Base-by-base conservation (phyloP, 1,140 invertebrate species). In the Apis mellifera region DNA sequence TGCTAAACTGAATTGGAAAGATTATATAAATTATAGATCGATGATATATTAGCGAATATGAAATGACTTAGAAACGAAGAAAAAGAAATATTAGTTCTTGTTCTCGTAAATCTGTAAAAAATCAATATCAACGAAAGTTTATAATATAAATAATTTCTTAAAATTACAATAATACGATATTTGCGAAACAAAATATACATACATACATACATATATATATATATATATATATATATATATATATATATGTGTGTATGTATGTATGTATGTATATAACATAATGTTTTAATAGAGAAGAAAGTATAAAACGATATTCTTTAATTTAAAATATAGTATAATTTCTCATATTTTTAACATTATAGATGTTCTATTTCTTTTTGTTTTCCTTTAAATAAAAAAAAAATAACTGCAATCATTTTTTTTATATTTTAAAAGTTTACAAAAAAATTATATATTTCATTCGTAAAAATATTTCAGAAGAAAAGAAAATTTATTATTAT, bases 1-100 rank as follows among this genome's bases (percentile, higher is more conserved):
- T 87, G 85, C 86, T 86, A 83, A 79, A 66, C 50, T 62, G 65
- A 87, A 64, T 70, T 70, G 60, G 71, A 86, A 84, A 76, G 85
- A n/a, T 85, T 75, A 71, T 11, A 77, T 70, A 84, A 86, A 77
- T 84, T 83, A 84, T 64, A 83, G 69, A 84, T 82, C 64, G 71
- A 78, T 83, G 54, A 66, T 59, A 42, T 69, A 60, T 5, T 60
- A 23, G 48, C 17, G 55, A 70, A n/a, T 71, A 50, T 78, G 23
- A 72, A 60, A 82, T 76, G 72, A 75, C 13, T 82, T 71, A 65
- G 42, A 81, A 78, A 19, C 19, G 65, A 77, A 64, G 23, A 50
- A 26, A 23, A 52, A 65, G 23, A 19, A 12, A 52, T 15, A 32
- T 75, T 23, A 48, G 21, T 74, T 50, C 32, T 21, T 19, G 11